Evolutionary conservation across 2,888 invertebrate genomes (phyloP).

Genomic region (Cerceris ruficornis): DNA sequence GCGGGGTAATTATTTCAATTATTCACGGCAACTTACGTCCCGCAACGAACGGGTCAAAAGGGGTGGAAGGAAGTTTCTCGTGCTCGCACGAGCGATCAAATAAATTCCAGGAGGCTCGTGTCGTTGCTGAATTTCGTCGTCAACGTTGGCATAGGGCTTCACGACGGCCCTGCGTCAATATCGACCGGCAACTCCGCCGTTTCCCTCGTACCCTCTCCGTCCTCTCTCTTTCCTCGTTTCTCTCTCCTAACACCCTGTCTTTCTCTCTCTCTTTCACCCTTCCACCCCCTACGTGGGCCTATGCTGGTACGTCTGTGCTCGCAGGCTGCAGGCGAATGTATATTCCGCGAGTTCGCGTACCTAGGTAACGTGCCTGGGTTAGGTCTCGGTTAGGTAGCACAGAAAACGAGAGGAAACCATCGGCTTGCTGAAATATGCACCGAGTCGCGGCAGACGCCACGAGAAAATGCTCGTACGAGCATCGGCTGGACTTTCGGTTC

Average conservation of each 20-base stretch:
- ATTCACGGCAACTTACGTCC: background rate
- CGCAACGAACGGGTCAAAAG: background rate
- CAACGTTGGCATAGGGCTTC: conserved; percentile 55
- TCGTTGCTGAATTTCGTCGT: conserved; percentile 50
- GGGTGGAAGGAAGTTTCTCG: conserved; percentile 8
- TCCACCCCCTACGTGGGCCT: background rate
- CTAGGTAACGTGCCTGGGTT: too few relatives aligned
- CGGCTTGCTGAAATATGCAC: conserved; percentile 47
- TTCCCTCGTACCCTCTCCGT: conserved; percentile 46
- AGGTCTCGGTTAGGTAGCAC: too few relatives aligned
- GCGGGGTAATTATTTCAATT: conserved; percentile 31
- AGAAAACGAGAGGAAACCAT: conserved; percentile 41
- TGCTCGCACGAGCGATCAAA: conserved; percentile 36
- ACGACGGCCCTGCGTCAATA: conserved; percentile 59
- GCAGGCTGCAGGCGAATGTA: background rate
- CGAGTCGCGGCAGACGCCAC: conserved; percentile 15
- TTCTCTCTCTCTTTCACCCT: too few relatives aligned
- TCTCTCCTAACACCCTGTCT: too few relatives aligned
- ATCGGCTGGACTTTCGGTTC: conserved; percentile 5
- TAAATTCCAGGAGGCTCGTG: conserved; percentile 24
- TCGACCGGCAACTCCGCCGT: conserved; percentile 48
- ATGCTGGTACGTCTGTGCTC: background rate
- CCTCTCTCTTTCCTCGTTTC: conserved; percentile 1
- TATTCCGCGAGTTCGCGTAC: too few relatives aligned
- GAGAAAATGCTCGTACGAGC: background rate